Base-by-base conservation (phyloP, 2,797 vertebrate genomes). In the Petrocephalus schoutedeni region DNA sequence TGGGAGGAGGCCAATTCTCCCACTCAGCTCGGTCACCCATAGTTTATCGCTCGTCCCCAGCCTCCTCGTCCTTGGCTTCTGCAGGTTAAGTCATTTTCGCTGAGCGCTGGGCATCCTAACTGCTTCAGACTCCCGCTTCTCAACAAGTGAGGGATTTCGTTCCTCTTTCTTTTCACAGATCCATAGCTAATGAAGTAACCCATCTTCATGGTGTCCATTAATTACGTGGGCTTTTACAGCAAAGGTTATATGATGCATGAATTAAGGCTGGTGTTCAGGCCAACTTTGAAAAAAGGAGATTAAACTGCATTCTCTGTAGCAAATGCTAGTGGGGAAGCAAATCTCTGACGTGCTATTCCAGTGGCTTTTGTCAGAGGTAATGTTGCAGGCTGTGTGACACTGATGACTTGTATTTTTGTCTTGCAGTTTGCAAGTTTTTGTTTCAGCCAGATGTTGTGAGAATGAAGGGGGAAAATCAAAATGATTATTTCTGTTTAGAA, bases 211-310 rank as follows among this genome's bases (percentile, higher is more conserved):
- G 87, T 88, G 54, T 91, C 89, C 67, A 85, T 90, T 91, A 85
- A 91, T 93, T 91, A 90, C 88, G 87, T 58, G 88, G 89, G 90
- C 89, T 91, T 91, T 85, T 89, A 88, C 86, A 88, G 82, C 88
- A 56, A 87, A 90, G 80, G 87, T 88, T 91, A 41, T 82, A 89
- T 88, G 88, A 87, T 88, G 86, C 88, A 64, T 61, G 88, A 89
- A 90, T 90, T 89, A 90, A 85, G 77, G 67, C 51, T 32, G 85
- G 88, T 92, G 57, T 89, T 89, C 83, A 64, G 82, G 80, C 82
- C 74, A 86, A 86, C 77, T 57, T 32, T 12, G 21, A 87, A 21
- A 59, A 67, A 88, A 89, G 86, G 54, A 87, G 90, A 90, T 87
- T 88, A 85, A 64, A 61, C 67, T 88, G 86, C 89, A 90, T 89